Conservation (phyloP, 2,888 invertebrate genomes). For the Polietes domitor region DNA sequence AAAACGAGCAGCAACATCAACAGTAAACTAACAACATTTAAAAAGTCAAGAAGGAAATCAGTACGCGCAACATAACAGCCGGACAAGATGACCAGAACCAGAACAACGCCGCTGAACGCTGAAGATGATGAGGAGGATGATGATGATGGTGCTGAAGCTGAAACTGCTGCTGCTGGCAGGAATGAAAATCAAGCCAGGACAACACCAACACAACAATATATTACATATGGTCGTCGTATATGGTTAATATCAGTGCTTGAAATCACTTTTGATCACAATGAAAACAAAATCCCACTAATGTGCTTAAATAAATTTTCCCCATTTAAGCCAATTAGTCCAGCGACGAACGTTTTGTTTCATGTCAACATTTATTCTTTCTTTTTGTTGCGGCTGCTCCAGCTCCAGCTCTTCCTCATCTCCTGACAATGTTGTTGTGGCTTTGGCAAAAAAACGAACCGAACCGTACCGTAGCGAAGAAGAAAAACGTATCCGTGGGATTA, state of each 20-base stretch:
- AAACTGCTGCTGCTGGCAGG: neutral
- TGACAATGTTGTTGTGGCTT: conserved; percentile 54
- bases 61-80: conserved; percentile 28
- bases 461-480: conserved; percentile 45
- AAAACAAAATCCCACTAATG: conserved; percentile 71
- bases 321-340: conserved; percentile 79
- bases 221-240: conserved; percentile 30
- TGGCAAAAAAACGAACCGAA: conserved; percentile 43
- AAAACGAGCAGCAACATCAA: conserved; percentile 43
- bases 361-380: conserved; percentile 63
- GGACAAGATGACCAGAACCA: conserved; percentile 23
- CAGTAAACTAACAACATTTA: conserved; percentile 40
- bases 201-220: conserved; percentile 45
- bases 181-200: no score
- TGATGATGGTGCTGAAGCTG: neutral
- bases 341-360: conserved; percentile 79
- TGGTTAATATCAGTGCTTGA: conserved; percentile 60
- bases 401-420: conserved; percentile 34
- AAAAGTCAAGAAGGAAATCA: conserved; percentile 44
- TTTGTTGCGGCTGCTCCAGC: conserved; percentile 56
- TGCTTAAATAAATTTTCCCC: conserved; percentile 71
- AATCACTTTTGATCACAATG: conserved; percentile 64
- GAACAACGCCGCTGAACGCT: no score
- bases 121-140: neutral
- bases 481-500: conserved; percentile 74